phyloP scores from a whole-genome alignment of 2,888 invertebrate species.

The Drosophila mimetica region DNA sequence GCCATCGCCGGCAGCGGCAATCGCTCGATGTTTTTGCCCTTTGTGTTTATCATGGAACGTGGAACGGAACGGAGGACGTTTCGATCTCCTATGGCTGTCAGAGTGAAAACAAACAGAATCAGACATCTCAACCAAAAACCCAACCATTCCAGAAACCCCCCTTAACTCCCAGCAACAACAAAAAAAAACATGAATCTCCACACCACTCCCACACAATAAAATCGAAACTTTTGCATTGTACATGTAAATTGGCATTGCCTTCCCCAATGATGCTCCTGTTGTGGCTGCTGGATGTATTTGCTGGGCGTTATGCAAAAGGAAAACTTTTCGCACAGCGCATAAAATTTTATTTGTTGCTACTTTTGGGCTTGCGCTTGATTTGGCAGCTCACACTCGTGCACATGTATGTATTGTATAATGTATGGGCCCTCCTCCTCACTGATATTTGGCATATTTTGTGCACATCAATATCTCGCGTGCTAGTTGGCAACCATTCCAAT shows the following conservation, averaged over 20 bases:
- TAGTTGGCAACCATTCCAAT: conserved; percentile 67
- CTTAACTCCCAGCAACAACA: too few relatives aligned
- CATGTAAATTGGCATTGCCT: conserved; percentile 68
- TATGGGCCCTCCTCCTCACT: conserved; percentile 48
- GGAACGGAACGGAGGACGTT: conserved; percentile 8
- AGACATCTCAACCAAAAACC: conserved; percentile 42
- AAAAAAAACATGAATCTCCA: conserved; percentile 7
- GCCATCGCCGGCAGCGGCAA: conserved; percentile 49
- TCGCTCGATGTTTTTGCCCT: conserved; percentile 47
- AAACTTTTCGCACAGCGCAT: conserved; percentile 73
- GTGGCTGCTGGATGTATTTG: conserved; percentile 44
- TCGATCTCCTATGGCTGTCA: conserved; percentile 50
- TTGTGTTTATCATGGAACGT: conserved; percentile 62
- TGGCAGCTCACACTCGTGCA: conserved; percentile 55
- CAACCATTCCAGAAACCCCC: background rate
- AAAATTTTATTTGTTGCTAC: conserved; percentile 80
- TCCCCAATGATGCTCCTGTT: conserved; percentile 30
- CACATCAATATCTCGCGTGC: conserved; percentile 78
- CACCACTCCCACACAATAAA: conserved; percentile 65
- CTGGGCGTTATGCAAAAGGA: conserved; percentile 73
- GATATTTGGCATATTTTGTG: conserved; percentile 77
- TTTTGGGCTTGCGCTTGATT: conserved; percentile 78
- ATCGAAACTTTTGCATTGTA: conserved; percentile 77
- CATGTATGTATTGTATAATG: conserved; percentile 52
- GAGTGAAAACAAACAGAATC: conserved; percentile 50